These are phyloP conservation scores for Xylota sylvarum DNA, from an alignment of 2,888 invertebrate species.

Conservation along the genomic window DNA sequence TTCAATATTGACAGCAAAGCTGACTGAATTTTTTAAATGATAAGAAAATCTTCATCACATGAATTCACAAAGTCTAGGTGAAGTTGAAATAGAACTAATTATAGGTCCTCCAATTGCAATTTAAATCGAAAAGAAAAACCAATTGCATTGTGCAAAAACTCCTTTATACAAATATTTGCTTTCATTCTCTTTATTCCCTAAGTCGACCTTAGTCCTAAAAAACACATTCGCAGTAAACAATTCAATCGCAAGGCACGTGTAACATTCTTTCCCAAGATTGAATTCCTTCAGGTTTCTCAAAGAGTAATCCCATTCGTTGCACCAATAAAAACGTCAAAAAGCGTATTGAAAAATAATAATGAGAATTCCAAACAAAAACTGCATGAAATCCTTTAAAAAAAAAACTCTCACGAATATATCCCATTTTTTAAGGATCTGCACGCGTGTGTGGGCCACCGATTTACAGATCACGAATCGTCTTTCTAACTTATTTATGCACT, in stretches of 20 bases:
- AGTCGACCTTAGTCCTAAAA: neutral
- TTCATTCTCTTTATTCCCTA: constrained; percentile 10
- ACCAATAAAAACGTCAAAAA: constrained; percentile 76
- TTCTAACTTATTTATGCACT: constrained; percentile 50
- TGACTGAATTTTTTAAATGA: too few species aligned
- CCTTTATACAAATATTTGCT: constrained; percentile 4
- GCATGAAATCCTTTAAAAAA: constrained; percentile 9
- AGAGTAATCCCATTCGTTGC: constrained; percentile 75
- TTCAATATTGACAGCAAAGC: too few species aligned
- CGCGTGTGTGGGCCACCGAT: constrained; percentile 82
- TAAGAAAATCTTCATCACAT: too few species aligned
- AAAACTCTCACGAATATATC: constrained; percentile 65
- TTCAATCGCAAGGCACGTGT: constrained; percentile 69
- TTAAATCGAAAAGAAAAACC: neutral
- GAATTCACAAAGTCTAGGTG: too few species aligned
- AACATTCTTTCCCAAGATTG: constrained; percentile 33
- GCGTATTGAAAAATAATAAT: constrained; percentile 47
- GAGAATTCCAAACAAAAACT: constrained; percentile 39
- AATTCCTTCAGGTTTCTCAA: constrained; percentile 28
- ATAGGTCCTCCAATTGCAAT: too few species aligned
- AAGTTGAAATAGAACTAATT: too few species aligned
- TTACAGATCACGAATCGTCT: constrained; percentile 54
- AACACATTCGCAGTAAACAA: constrained; percentile 4
- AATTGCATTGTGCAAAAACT: neutral
- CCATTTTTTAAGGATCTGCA: constrained; percentile 54